These are phyloP conservation scores for Hipparchia sbordonii DNA, from an alignment of 2,888 invertebrate species.

Conservation along the genomic window DNA sequence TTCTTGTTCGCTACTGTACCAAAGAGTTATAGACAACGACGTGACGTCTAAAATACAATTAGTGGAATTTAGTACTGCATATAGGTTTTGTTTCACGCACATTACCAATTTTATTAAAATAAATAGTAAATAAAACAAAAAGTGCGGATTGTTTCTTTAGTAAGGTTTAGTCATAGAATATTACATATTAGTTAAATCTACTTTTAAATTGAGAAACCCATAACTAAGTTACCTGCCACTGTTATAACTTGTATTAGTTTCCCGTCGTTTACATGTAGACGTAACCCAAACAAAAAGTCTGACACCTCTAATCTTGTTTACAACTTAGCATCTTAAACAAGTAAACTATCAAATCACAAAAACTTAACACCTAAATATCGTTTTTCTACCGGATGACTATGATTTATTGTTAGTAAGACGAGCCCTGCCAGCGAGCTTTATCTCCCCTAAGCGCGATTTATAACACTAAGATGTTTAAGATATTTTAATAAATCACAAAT, in stretches of 20 bases:
- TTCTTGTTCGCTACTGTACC: neutral
- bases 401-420: slow-evolving; percentile 78
- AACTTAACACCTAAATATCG: slow-evolving; percentile 67
- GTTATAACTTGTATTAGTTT: too few species aligned
- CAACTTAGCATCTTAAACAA: slow-evolving; percentile 24
- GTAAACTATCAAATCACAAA: slow-evolving; percentile 32
- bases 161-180: too few species aligned
- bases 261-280: too few species aligned
- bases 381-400: slow-evolving; percentile 70
- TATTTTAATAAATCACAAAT: slow-evolving; percentile 80
- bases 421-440: slow-evolving; percentile 66
- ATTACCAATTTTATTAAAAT: too few species aligned
- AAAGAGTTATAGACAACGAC: neutral
- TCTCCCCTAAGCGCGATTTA: slow-evolving; percentile 75
- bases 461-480: slow-evolving; percentile 72
- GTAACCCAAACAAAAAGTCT: neutral
- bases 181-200: too few species aligned
- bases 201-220: too few species aligned
- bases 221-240: too few species aligned
- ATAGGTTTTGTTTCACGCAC: too few species aligned
- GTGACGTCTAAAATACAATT: too few species aligned
- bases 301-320: slow-evolving; percentile 17
- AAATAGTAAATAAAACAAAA: too few species aligned
- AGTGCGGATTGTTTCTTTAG: too few species aligned
- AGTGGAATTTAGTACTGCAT: too few species aligned